Percentiles rank a stretch among this genome's conserved stretches.
Evolutionary conservation across 1,140 invertebrate genomes (phyloP).

Genomic region (Polypedilum pembai): DNA sequence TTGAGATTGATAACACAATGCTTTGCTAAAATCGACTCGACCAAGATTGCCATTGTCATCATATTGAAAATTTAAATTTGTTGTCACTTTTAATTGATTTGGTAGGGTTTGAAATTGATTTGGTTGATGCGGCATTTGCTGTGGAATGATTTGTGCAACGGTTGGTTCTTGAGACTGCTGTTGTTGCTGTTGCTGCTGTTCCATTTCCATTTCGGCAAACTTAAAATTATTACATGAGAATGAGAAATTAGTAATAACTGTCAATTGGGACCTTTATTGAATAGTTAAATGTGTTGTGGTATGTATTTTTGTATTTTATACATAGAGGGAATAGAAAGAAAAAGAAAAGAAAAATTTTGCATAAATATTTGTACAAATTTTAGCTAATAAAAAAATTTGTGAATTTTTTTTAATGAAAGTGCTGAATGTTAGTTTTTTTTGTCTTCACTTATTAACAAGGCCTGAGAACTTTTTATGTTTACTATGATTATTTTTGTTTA

Average conservation of each 20-base stretch:
- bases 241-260: conserved; percentile 24
- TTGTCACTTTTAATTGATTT: not conserved
- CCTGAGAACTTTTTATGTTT: too few relatives aligned
- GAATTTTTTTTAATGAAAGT: not conserved
- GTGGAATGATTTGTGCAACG: not conserved
- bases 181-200: not conserved
- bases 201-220: conserved; percentile 2
- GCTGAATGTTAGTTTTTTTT: not conserved
- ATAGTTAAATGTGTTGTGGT: not conserved
- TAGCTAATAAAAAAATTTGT: not conserved
- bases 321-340: not conserved
- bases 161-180: not conserved
- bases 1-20: conserved; percentile 5
- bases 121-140: not conserved
- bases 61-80: conserved; percentile 8
- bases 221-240: conserved; percentile 19
- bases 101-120: not conserved
- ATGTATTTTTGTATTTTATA: not conserved
- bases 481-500: too few relatives aligned
- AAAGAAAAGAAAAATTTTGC: conserved; percentile 13
- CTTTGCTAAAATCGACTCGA: not conserved
- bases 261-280: conserved; percentile 6
- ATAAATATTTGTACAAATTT: not conserved
- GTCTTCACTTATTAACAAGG: too few relatives aligned
- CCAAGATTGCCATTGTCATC: not conserved